Base-by-base conservation (phyloP, 2,797 vertebrate genomes). In the Emys orbicularis region DNA sequence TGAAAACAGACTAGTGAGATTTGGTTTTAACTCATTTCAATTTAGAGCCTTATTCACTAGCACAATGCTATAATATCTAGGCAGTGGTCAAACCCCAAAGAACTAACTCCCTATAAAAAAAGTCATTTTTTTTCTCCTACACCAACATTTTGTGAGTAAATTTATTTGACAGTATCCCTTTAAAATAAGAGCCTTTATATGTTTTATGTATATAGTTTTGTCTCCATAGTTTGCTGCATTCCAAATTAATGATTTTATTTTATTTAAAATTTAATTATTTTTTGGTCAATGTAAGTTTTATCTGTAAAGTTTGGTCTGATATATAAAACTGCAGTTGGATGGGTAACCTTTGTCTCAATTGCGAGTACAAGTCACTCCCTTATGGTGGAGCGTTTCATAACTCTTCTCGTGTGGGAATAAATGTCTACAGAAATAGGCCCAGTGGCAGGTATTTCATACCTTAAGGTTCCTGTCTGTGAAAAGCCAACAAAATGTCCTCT, bases 11-110 rank as follows among this genome's bases (percentile, higher is more conserved):
- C 19, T 13, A 76, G 44, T 47, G 41, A 77, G 65, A 25, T 47
- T 23, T 84, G 9, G 4, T 90, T 93, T 72, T 82, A 5, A 3
- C 5, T 10, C 3, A 57, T 8, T 80, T 95, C n/a, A 23, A 16
- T 85, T 56, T 18, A 59, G 47, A 4, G 7, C 44, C 6, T 53
- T 31, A 44, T 2, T 72, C 85, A 93, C 81, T 76, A 53, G 74
- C 7, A 84, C 21, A 82, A n/a, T 37, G 21, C 25, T 18, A 6
- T 0, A 0, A 13, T 0, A 0, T 79, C 59, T 79, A 16, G 8
- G 81, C 83, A 79, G 0, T 84, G 54, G 2, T 49, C 13, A 2
- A 2, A 81, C 81, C 84, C 86, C n/a, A 72, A 19, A 74, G 27
- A 47, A 41, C n/a, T 72, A 41, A 11, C 9, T n/a, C 0, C 37